Evolutionary conservation across 2,888 invertebrate species (phyloP).

Genomic region (Tiphia femorata): DNA sequence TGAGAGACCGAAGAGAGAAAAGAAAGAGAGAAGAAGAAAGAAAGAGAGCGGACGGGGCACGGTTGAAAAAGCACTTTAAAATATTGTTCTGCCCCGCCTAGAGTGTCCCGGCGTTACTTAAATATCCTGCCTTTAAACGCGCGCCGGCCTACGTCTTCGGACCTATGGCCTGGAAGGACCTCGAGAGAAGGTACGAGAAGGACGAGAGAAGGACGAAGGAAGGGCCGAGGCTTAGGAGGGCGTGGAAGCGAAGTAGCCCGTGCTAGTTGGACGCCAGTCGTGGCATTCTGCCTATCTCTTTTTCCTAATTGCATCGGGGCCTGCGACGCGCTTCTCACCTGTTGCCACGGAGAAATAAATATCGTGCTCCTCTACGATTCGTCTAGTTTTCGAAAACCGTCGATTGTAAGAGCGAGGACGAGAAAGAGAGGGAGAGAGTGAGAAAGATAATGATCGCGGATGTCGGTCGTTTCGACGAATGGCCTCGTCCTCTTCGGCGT

Average conservation of each 20-base stretch:
- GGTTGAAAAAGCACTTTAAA: constrained; percentile 36
- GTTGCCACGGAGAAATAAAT: constrained; percentile 45
- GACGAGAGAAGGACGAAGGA: not conserved
- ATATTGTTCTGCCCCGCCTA: constrained; percentile 48
- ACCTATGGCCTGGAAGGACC: constrained; percentile 16
- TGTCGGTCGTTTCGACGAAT: constrained; percentile 21
- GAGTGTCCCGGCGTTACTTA: constrained; percentile 29
- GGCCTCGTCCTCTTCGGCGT: no score
- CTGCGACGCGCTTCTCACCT: constrained; percentile 43
- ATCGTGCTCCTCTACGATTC: constrained; percentile 37
- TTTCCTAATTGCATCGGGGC: constrained; percentile 30
- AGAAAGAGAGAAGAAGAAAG: not conserved
- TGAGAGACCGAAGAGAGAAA: not conserved
- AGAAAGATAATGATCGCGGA: no score
- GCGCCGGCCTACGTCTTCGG: constrained; percentile 4
- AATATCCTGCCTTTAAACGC: constrained; percentile 30
- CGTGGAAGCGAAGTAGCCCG: constrained; percentile 19
- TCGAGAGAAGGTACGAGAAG: not conserved
- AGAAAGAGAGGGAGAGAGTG: no score
- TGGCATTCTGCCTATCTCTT: constrained; percentile 6
- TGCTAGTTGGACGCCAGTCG: constrained; percentile 1
- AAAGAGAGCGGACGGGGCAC: not conserved
- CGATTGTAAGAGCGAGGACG: no score
- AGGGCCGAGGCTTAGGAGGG: not conserved
- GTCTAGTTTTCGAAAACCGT: constrained; percentile 35